These are phyloP conservation scores for Eupithecia abbreviata DNA, from an alignment of 2,888 invertebrate species.

Conservation along the genomic window DNA sequence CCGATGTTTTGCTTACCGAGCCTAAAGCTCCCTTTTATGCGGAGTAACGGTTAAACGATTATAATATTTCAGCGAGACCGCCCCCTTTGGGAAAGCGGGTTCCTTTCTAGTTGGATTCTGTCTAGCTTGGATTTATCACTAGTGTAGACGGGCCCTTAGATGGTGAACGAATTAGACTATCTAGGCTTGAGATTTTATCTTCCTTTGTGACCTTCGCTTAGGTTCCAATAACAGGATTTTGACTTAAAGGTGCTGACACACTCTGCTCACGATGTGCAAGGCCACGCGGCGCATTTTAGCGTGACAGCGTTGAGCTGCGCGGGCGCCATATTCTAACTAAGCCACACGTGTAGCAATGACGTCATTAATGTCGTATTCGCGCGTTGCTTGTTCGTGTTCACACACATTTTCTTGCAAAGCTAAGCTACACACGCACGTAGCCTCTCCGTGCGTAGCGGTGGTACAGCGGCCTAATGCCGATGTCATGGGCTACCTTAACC, in stretches of 20 bases:
- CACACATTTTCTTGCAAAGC: too few species aligned
- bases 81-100: slow-evolving; percentile 29
- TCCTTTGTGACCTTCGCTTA: neutral
- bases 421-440: too few species aligned
- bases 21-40: slow-evolving; percentile 21
- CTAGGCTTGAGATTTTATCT: slow-evolving; percentile 17
- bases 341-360: too few species aligned
- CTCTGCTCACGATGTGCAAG: too few species aligned
- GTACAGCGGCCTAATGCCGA: neutral
- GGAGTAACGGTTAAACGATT: slow-evolving; percentile 28
- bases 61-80: slow-evolving; percentile 34
- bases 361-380: too few species aligned
- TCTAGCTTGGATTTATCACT: slow-evolving; percentile 34
- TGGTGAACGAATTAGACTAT: slow-evolving; percentile 30
- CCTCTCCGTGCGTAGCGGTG: too few species aligned
- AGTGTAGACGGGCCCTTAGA: slow-evolving; percentile 22
- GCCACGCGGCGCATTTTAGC: too few species aligned
- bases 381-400: too few species aligned
- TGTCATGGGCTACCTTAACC: slow-evolving; percentile 6
- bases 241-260: neutral
- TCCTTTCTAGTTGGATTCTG: slow-evolving; percentile 28
- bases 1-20: slow-evolving; percentile 19
- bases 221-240: neutral
- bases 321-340: too few species aligned
- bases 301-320: too few species aligned